These are phyloP conservation scores for Sebastes aleutianus DNA, from an alignment of 2,797 vertebrate genomes.

Conservation along the genomic window DNA sequence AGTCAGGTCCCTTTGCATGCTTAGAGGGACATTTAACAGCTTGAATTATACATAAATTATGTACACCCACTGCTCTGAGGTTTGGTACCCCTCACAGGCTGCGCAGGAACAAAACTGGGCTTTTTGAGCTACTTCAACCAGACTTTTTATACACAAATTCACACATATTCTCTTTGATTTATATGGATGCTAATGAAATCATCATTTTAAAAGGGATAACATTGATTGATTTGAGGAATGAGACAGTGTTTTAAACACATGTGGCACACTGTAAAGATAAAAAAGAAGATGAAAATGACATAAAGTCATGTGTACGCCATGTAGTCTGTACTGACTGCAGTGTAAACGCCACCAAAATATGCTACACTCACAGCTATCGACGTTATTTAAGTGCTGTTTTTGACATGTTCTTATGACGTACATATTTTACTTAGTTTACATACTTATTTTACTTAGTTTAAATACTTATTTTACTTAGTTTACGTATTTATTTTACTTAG, in stretches of 20 bases:
- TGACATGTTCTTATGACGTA: too few species aligned
- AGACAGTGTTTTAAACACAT: background rate
- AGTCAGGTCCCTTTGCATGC: conserved; percentile 39
- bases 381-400: too few species aligned
- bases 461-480: too few species aligned
- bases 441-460: too few species aligned
- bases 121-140: background rate
- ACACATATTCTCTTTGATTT: background rate
- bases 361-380: too few species aligned
- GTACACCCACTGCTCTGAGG: conserved; percentile 44
- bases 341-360: too few species aligned
- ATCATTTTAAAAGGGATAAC: background rate
- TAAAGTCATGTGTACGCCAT: too few species aligned
- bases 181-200: background rate
- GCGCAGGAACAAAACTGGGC: background rate
- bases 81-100: conserved; percentile 10
- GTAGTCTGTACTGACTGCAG: too few species aligned
- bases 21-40: conserved; percentile 52
- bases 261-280: too few species aligned
- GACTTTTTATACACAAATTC: background rate
- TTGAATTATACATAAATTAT: conserved; percentile 61
- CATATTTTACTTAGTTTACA: too few species aligned
- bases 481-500: too few species aligned
- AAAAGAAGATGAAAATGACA: too few species aligned
- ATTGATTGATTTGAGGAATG: background rate